Evolutionary conservation across 2,888 invertebrate genomes (phyloP).

Genomic region (Stenchaetothrips biformis): DNA sequence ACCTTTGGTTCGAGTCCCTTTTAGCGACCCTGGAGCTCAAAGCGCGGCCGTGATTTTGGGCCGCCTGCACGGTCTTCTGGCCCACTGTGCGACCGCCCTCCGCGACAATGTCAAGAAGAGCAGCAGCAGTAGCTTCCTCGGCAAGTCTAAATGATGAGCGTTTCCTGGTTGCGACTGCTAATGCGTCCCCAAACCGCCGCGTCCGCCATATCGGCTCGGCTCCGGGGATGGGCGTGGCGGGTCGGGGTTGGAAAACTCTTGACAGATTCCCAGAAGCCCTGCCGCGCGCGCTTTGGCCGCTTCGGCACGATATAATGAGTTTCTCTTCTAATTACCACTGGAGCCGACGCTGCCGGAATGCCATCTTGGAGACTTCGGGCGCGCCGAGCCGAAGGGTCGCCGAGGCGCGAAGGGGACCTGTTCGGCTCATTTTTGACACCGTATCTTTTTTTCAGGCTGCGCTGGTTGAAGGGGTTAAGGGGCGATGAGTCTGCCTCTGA

Average conservation of each 20-base stretch:
- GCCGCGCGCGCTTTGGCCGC: background rate
- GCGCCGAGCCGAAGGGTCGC: background rate
- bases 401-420: background rate
- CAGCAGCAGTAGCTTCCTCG: no score
- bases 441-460: background rate
- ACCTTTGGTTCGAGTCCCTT: no score
- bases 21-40: no score
- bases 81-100: no score
- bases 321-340: conserved; percentile 19
- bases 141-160: no score
- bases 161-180: no score
- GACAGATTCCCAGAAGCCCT: background rate
- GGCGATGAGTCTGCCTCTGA: background rate
- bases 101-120: no score
- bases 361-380: background rate
- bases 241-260: background rate
- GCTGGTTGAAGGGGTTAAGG: background rate
- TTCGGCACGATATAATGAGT: conserved; percentile 8
- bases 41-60: no score
- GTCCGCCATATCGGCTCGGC: no score
- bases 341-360: background rate
- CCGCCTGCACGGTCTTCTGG: no score
- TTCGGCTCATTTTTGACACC: conserved; percentile 3
- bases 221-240: background rate
- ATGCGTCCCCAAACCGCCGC: no score